Base-by-base conservation (phyloP, 2,888 invertebrate species). In the Drosophila antonietae region DNA sequence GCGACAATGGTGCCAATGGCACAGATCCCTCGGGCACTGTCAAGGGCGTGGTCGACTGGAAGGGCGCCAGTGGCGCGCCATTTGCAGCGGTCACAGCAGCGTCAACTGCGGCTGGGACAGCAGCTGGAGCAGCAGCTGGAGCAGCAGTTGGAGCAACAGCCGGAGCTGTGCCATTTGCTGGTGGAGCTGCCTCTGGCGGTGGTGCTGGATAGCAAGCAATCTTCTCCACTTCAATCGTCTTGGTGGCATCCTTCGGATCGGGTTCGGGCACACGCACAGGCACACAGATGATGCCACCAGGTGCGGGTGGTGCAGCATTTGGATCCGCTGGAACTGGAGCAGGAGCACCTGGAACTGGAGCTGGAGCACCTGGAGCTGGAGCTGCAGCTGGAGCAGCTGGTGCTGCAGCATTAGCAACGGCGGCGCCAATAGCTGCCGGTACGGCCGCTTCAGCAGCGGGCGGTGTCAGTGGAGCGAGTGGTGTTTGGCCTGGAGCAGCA, bases 151-250 rank as follows among this genome's bases (percentile, higher is more conserved):
- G 23, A 1, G n/a, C 28, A 3, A 1, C 31, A 33, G 18, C 49
- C 8, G 65, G 41, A 10, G 57, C 56, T 9, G 81, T 71, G 33
- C 53, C 79, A 44, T 68, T 80, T 23, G 55, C 55, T 18, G 51
- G 15, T 12, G 33, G 20, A 23, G 57, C 51, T 6, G 78, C 28
- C 52, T 91, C 90, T 65, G 89, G 78, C 3, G 90, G 88, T 18
- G 91, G 91, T 8, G 91, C 91, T 33, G 91, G 90, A 76, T 92
- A 92, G 76, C 92, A 92, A 20, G 90, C 91, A 44, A 92, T 75
- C 72, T 91, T 88, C 49, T 92, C 89, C 4, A 92, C 90, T 67
- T 91, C 90, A 44, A 90, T 91, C 0, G 91, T 90, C 72, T 92
- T 92, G 12, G 86, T 90, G 59, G 90, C 67, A 73, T 92, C 92